phyloP scores from a whole-genome alignment of 2,113 vertebrate genomes.

The Paedocypris sp. region DNA sequence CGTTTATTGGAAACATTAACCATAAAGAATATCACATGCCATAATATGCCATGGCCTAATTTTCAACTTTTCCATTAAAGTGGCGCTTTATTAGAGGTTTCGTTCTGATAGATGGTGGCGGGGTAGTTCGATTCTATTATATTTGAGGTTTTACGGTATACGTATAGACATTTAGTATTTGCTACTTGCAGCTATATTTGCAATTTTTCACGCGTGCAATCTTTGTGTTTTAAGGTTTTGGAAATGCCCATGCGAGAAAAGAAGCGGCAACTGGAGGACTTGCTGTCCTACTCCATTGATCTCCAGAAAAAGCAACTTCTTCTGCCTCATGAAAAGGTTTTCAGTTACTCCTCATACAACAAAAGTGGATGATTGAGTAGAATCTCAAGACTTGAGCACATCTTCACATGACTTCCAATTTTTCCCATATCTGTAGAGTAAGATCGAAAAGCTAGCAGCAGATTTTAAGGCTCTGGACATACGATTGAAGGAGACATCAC shows the following conservation, averaged over 20 bases:
- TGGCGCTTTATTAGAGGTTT: too few relatives aligned
- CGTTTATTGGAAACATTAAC: too few relatives aligned
- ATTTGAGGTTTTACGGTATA: too few relatives aligned
- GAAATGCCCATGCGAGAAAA: slow-evolving; percentile 58
- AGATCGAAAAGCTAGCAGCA: slow-evolving; percentile 59
- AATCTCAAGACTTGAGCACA: background rate
- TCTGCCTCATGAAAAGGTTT: slow-evolving; percentile 62
- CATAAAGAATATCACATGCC: too few relatives aligned
- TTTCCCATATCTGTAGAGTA: slow-evolving; percentile 39
- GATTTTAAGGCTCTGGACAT: slow-evolving; percentile 64
- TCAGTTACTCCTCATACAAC: background rate
- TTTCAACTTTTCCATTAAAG: too few relatives aligned
- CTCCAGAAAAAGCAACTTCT: slow-evolving; percentile 62
- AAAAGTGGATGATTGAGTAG: background rate
- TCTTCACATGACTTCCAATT: too few relatives aligned
- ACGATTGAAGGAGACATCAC: slow-evolving; percentile 52
- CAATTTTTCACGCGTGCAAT: too few relatives aligned
- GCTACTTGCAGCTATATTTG: too few relatives aligned
- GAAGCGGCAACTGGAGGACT: slow-evolving; percentile 59
- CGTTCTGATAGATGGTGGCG: too few relatives aligned
- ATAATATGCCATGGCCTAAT: too few relatives aligned
- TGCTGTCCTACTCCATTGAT: slow-evolving; percentile 58
- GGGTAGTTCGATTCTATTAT: too few relatives aligned
- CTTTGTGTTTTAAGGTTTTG: slow-evolving; percentile 42
- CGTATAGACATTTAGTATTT: too few relatives aligned